Evolutionary conservation across 2,113 vertebrate species (phyloP).

Genomic region (Leptobrachium leishanense): DNA sequence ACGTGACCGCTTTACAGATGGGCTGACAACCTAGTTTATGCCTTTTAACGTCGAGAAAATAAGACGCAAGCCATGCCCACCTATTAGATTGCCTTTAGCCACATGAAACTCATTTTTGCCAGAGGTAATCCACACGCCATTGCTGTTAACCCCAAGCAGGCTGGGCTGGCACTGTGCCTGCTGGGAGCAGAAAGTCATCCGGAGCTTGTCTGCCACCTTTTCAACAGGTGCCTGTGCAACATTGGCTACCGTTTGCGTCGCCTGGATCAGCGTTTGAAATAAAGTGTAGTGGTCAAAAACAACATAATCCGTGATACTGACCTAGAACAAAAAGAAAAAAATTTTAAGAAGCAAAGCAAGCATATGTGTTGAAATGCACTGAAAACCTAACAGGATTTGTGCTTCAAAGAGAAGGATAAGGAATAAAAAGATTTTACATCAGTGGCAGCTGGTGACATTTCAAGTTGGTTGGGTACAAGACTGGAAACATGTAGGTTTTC

Average conservation of each 20-base stretch:
- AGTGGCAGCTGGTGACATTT: too few relatives aligned
- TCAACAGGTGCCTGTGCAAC: constrained; percentile 89
- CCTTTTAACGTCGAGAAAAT: too few relatives aligned
- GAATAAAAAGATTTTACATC: too few relatives aligned
- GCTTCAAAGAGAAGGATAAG: too few relatives aligned
- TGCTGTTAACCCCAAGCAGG: constrained; percentile 81
- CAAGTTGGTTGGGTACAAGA: too few relatives aligned
- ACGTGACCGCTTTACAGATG: too few relatives aligned
- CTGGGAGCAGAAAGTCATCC: constrained; percentile 90
- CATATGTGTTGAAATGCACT: too few relatives aligned
- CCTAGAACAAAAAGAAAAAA: constrained; percentile 61
- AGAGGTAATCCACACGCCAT: constrained; percentile 91
- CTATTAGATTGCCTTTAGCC: constrained; percentile 86
- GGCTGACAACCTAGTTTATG: too few relatives aligned
- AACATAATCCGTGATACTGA: constrained; percentile 95
- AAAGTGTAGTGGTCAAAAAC: constrained; percentile 93
- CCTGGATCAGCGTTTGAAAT: constrained; percentile 91
- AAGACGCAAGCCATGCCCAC: constrained; percentile 61
- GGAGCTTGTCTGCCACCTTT: constrained; percentile 84
- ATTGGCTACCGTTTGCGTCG: constrained; percentile 87
- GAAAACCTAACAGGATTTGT: too few relatives aligned
- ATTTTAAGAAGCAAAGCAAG: too few relatives aligned
- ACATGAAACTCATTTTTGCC: constrained; percentile 93
- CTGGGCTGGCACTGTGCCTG: constrained; percentile 90
- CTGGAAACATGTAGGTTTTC: too few relatives aligned